A percentile compares a stretch with the other conserved stretches of the same genome.
Conservation (phyloP, 2,888 invertebrate genomes). For the Chalcis sispes region DNA sequence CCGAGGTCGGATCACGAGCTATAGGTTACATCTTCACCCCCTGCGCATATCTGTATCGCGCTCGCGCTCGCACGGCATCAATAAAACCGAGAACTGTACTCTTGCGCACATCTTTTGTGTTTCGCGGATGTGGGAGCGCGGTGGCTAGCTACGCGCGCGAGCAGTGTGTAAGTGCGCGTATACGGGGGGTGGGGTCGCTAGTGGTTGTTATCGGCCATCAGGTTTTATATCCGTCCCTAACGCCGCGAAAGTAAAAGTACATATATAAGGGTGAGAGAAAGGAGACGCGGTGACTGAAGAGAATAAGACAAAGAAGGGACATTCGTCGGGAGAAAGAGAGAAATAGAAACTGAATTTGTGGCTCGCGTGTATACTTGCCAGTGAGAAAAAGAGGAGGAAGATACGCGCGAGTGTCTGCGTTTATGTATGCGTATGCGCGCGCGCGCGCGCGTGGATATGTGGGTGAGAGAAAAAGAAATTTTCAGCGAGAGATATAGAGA, state of each 20-base stretch:
- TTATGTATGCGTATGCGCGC: no score
- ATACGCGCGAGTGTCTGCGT: no score
- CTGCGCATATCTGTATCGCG: slow-evolving; percentile 61
- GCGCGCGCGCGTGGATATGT: not conserved
- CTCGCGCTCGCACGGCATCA: slow-evolving; percentile 72
- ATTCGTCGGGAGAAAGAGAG: not conserved
- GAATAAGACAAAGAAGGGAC: slow-evolving; percentile 5
- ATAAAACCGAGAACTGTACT: slow-evolving; percentile 75
- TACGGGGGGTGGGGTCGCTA: slow-evolving; percentile 63
- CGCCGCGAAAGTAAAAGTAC: slow-evolving; percentile 48
- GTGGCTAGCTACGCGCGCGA: slow-evolving; percentile 5
- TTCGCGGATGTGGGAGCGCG: slow-evolving; percentile 61
- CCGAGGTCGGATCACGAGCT: slow-evolving; percentile 4
- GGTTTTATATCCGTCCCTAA: slow-evolving; percentile 74
- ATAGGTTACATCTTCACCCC: slow-evolving; percentile 21
- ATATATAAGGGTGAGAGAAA: no score
- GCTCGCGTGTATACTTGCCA: not conserved
- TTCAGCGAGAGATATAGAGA: slow-evolving; percentile 1
- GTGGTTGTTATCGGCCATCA: slow-evolving; percentile 77
- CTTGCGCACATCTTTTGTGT: slow-evolving; percentile 75
- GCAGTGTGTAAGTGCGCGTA: slow-evolving; percentile 13
- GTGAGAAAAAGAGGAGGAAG: no score
- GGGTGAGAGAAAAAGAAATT: slow-evolving; percentile 12
- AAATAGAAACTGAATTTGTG: slow-evolving; percentile 1
- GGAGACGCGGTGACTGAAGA: no score